Evolutionary conservation across 1,140 invertebrate species (phyloP), one percentile per base, ranked within the genome.

Genomic region (Procambarus clarkii): DNA sequence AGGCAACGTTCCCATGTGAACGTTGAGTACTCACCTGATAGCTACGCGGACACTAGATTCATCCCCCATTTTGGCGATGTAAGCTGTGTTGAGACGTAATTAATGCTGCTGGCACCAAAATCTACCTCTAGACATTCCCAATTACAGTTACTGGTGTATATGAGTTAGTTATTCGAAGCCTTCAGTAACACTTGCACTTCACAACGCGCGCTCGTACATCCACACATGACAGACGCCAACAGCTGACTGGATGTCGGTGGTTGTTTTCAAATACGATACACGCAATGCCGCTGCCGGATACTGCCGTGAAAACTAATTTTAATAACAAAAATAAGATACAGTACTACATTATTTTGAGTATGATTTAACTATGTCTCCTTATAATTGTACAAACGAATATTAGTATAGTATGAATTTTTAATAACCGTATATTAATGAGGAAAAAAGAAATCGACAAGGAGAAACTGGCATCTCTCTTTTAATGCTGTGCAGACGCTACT

Each of bases 211-310:
- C n/a, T 24, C 21, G 4, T 24, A 74, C n/a, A 34, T 74, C 24
- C 69, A 74, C 69, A 74, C 69, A n/a, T 74, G 21, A 74, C 7
- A 13, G 34, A 11, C 7, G 69, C 69, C 69, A 74, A 74, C 69
- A 74, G 69, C 69, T 74, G 69, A 74, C 69, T 74, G 69, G 34
- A 4, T 74, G 69, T 74, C 69, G 11, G 69, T 74, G 69, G 69
- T 34, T 74, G 69, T 74, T 34, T 74, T 74, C 69, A 74, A 74
- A 74, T 34, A 74, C 69, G 69, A 24, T 34, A 24, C 21, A 2
- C 5, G 21, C 4, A 8, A 3, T 2, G 0, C 2, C n/a, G 69
- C 24, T 74, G n/a, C 69, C 69, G 34, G 7, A n/a, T 24, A 5
- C 5, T 64, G 9, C 13, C 18, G 18, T 64, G 60, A 18, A 15